phyloP scores from a whole-genome alignment of 1,140 invertebrate genomes.

The Drosophila kohkoa region DNA sequence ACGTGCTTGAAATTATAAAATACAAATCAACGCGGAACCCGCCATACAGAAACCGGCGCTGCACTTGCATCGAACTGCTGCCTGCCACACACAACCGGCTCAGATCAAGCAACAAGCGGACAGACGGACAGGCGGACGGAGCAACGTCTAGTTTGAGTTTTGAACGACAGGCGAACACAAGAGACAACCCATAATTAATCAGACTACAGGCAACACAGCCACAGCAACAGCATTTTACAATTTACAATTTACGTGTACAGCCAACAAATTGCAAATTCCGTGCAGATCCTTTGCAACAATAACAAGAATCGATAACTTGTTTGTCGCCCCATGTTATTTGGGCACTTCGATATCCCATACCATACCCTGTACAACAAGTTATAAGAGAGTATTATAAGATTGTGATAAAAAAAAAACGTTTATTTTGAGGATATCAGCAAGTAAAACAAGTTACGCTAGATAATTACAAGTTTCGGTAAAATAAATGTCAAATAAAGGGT shows the following conservation, averaged over 20 bases:
- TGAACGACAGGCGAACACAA: constrained; percentile 71
- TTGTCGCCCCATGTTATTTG: constrained; percentile 10
- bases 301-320: constrained; percentile 25
- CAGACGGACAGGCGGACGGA: not conserved
- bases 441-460: too few relatives aligned
- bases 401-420: too few relatives aligned
- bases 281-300: constrained; percentile 53
- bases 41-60: constrained; percentile 45
- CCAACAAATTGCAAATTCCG: constrained; percentile 64
- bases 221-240: constrained; percentile 51
- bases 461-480: too few relatives aligned
- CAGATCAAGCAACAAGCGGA: constrained; percentile 16
- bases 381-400: not conserved
- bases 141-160: constrained; percentile 71
- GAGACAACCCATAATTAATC: constrained; percentile 81
- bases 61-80: constrained; percentile 61
- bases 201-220: constrained; percentile 43
- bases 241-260: constrained; percentile 53
- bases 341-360: not conserved
- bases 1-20: constrained; percentile 79
- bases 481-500: not conserved
- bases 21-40: constrained; percentile 76
- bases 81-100: constrained; percentile 49
- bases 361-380: not conserved
- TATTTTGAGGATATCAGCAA: too few relatives aligned